Percentiles rank a stretch among this genome's conserved stretches.
Conservation (phyloP, 92 coral and sea anemone genomes). For the Phenganax marumi region DNA sequence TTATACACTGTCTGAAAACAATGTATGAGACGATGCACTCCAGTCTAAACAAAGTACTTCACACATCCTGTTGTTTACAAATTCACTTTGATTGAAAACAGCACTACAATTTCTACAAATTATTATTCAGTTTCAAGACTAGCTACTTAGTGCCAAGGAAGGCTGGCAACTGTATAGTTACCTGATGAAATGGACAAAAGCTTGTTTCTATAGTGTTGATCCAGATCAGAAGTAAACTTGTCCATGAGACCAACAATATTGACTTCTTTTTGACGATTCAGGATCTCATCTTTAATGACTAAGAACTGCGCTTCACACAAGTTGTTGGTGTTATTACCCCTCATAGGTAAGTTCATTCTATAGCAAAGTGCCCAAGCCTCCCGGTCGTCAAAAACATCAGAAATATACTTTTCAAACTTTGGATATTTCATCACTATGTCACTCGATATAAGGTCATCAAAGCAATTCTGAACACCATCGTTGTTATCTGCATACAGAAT, state of each 20-base stretch:
- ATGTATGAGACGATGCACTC: too few species aligned
- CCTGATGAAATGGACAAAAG: conserved; percentile 32
- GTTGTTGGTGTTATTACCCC: conserved; percentile 44
- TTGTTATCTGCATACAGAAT: not conserved
- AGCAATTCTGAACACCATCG: not conserved
- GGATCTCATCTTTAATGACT: conserved; percentile 33
- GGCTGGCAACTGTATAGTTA: too few species aligned
- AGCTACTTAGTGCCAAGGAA: too few species aligned
- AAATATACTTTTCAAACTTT: not conserved
- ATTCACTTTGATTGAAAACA: too few species aligned
- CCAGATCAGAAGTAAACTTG: conserved; percentile 29
- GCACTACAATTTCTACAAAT: too few species aligned
- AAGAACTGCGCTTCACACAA: conserved; percentile 31
- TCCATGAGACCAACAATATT: conserved; percentile 36
- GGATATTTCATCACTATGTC: not conserved
- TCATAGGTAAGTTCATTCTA: not conserved
- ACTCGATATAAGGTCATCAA: not conserved
- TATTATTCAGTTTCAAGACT: too few species aligned
- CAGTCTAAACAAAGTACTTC: too few species aligned
- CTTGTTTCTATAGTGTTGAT: conserved; percentile 29
- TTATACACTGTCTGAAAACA: too few species aligned
- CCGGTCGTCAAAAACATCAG: conserved; percentile 29
- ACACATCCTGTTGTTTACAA: too few species aligned
- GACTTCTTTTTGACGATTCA: conserved; percentile 27
- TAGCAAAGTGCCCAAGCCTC: conserved; percentile 48